Evolutionary conservation across 2,113 vertebrate genomes (phyloP).

Genomic region (Mormyrus iriodes): DNA sequence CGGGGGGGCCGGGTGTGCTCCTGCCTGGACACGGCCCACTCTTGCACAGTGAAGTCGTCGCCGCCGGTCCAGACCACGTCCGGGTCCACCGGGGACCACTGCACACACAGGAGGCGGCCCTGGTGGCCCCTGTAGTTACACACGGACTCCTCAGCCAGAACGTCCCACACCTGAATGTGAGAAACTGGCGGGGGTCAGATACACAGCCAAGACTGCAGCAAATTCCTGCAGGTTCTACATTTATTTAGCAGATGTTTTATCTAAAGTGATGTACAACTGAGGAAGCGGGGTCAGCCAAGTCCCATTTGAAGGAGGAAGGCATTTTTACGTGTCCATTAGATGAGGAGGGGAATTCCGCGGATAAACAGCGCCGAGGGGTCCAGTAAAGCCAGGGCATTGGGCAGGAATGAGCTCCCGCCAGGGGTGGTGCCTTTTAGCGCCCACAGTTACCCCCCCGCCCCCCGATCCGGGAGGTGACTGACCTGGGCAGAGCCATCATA

Average conservation of each 20-base stretch:
- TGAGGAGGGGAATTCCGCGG: background rate
- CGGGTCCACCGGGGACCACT: conserved; percentile 83
- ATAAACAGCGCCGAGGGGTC: background rate
- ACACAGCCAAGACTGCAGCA: too few relatives aligned
- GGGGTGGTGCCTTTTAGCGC: background rate
- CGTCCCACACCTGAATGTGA: conserved; percentile 80
- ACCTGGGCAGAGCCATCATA: conserved; percentile 95
- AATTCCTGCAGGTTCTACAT: too few relatives aligned
- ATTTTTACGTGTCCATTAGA: too few relatives aligned
- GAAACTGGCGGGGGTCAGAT: background rate
- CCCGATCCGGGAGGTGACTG: background rate
- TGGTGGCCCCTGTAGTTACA: conserved; percentile 85
- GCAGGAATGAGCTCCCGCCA: background rate
- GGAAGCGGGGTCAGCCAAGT: background rate
- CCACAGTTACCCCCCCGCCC: too few relatives aligned
- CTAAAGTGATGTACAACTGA: background rate
- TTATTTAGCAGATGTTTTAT: too few relatives aligned
- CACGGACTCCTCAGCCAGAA: conserved; percentile 74
- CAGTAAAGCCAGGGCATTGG: background rate
- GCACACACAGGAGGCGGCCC: conserved; percentile 77
- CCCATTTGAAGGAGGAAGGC: background rate
- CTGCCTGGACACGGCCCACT: conserved; percentile 79
- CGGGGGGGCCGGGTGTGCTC: conserved; percentile 78
- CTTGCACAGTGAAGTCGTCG: conserved; percentile 88
- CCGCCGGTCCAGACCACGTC: conserved; percentile 85